Evolutionary conservation across 1,140 invertebrate species (phyloP), one percentile per base, ranked within the genome.

Genomic region (Drosophila obscura): DNA sequence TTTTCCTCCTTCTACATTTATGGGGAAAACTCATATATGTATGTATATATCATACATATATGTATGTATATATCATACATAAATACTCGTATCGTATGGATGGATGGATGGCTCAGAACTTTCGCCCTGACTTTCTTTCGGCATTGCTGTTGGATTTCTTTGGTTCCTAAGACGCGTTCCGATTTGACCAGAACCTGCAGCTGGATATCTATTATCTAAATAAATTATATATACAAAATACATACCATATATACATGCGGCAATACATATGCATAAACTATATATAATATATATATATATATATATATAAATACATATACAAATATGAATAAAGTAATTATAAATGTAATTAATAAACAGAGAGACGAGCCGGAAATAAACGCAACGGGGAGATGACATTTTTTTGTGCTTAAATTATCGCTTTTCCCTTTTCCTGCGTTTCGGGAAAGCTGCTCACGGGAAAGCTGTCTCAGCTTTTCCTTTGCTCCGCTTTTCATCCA

Each of bases 281-380:
- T 57, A 49, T 53, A 53, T 16, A 41, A 49, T n/a, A 68, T 57
- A 19, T 50, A 72, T 44, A 68, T 13, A 59, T 50, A 62, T 50
- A 48, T 26, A 48, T 48, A 67, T 57, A 41, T 51, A 62, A 43
- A 49, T 57, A 65, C 19, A 53, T 45, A 60, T 64, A 75, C 39
- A 67, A 67, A 58, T 48, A 67, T 71, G 59, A 43, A 58, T 53
- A 53, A 52, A 57, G 57, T 68, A 75, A 73, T 43, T 78, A 51
- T 52, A 52, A 81, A 62, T 80, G 77, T 80, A 80, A 76, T 71
- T 71, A 45, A 62, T 69, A 44, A 71, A 26, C 3, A 13, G 28
- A 35, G n/a, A 55, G n/a, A 31, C 45, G 58, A 61, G 48, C 31
- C 31, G 62, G 43, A 64, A 65, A 62, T 71, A 43, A 74, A 58